Evolutionary conservation across 2,113 vertebrate species (phyloP), one percentile per base, ranked within the genome.

Genomic region (Capreolus pygargus): DNA sequence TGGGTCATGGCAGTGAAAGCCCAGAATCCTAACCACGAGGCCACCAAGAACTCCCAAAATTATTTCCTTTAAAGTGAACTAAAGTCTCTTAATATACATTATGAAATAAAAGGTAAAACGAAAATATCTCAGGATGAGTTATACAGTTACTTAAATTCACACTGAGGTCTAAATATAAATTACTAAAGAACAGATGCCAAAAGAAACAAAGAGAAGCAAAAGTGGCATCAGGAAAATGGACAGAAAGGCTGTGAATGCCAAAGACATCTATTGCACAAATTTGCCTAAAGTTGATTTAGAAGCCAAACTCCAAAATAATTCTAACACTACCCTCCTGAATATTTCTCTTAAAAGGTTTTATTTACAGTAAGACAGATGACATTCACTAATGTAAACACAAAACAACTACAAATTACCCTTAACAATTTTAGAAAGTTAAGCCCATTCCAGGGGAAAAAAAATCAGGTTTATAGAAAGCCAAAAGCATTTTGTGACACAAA

Each of bases 31-130:
- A 81, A 52, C 78, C 78, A 52, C 1, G 6, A 52, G 78, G 30
- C 47, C 47, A 81, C 47, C 30, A 81, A 30, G 78, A 81, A 52
- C 67, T 87, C 52, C 70, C 76, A n/a, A 85, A 89, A 95, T 36
- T 90, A 74, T 28, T 94, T 84, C 81, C 88, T 95, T 93, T 60
- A 61, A 67, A 91, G 85, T 84, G 39, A 92, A 90, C 76, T 89
- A 64, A 81, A 86, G n/a, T 30, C 13, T 95, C 28, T 84, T 47
- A 92, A 43, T 78, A 82, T 11, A 92, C 7, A 57, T 79, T 30
- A 15, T 45, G 60, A 96, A 92, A 92, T 58, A 57, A 93, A 82
- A 30, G 16, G 47, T 57, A 58, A 91, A 91, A 58, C 78, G 36
- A 60, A 93, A 97, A 88, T 60, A 61, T 57, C 39, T 89, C 50